Conservation (phyloP, 2,113 vertebrate species). For the Zapornia atra region DNA sequence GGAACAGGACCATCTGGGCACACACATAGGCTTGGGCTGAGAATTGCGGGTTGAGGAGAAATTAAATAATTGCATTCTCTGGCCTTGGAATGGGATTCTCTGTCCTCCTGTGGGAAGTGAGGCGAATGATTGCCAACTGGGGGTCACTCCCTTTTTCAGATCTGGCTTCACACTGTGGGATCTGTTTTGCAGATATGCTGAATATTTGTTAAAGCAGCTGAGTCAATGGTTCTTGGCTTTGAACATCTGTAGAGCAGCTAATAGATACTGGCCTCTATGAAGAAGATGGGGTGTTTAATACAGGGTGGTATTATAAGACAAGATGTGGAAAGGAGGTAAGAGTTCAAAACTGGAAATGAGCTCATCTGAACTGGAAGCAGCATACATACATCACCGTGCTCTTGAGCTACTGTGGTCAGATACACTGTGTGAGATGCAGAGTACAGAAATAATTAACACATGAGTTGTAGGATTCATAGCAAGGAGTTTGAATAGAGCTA, state of each 20-base stretch:
- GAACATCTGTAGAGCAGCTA: background rate
- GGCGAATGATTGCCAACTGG: background rate
- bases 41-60: background rate
- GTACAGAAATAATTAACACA: background rate
- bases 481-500: background rate
- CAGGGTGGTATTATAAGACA: background rate
- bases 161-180: background rate
- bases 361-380: background rate
- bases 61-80: background rate
- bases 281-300: background rate
- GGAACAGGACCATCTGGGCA: background rate
- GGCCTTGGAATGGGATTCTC: background rate
- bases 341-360: background rate
- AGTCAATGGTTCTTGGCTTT: background rate
- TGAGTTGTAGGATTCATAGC: background rate
- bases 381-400: background rate
- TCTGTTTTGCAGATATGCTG: background rate
- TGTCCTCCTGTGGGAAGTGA: background rate
- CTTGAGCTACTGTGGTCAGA: background rate
- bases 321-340: background rate
- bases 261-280: background rate
- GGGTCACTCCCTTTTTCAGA: background rate
- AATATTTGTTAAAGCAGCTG: background rate
- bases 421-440: accelerated
- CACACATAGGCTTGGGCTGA: background rate